A percentile compares a stretch with the other conserved stretches of the same genome.
These are phyloP conservation scores for Rhopalosiphum nymphaeae DNA, from an alignment of 2,888 invertebrate genomes.

Conservation along the genomic window DNA sequence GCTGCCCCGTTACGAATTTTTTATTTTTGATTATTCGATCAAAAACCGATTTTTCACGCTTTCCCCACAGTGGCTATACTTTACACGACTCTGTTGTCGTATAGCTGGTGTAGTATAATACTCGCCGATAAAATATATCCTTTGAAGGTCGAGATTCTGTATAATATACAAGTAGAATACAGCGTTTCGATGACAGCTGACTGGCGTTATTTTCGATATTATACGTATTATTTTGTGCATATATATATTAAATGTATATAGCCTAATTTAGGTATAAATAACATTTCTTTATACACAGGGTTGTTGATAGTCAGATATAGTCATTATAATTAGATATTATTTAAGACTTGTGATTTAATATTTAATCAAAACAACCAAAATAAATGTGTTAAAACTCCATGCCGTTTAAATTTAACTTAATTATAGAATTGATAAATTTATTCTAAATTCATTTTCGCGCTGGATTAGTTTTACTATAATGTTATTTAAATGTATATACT, in stretches of 20 bases:
- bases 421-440: too few species aligned
- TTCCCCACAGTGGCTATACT: background rate
- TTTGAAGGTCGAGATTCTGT: background rate
- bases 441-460: too few species aligned
- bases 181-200: background rate
- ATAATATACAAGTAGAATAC: background rate
- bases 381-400: too few species aligned
- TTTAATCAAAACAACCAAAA: too few species aligned
- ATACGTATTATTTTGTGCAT: background rate
- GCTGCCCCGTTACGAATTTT: background rate
- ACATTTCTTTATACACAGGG: too few species aligned
- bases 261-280: background rate
- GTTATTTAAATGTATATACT: too few species aligned
- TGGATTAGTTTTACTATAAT: too few species aligned
- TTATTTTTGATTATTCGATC: conserved; percentile 45
- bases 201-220: background rate
- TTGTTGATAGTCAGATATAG: too few species aligned
- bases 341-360: too few species aligned
- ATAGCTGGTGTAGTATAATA: background rate
- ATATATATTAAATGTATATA: background rate
- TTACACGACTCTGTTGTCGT: background rate
- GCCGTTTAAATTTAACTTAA: too few species aligned
- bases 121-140: background rate
- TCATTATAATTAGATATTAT: too few species aligned
- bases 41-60: conserved; percentile 40